These are phyloP conservation scores for Trididemnum nubilum DNA, from an alignment of 23 tunicate genomes.

Conservation along the genomic window DNA sequence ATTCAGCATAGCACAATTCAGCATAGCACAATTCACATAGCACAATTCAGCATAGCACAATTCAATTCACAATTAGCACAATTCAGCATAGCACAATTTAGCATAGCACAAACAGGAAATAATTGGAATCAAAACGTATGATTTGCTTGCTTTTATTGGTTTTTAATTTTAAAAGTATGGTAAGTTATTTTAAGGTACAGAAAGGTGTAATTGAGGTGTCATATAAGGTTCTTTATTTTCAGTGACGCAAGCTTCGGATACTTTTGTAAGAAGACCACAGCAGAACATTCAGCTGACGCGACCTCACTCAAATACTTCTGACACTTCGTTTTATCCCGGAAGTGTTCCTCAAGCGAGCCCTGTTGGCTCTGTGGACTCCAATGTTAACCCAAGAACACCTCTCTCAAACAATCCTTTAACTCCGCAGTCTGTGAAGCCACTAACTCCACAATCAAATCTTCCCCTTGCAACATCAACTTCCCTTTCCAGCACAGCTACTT, in stretches of 20 bases:
- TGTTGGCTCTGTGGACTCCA: conserved; percentile 54
- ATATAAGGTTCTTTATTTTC: no score
- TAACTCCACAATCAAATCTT: conserved; percentile 33
- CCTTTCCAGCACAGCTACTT: conserved; percentile 5
- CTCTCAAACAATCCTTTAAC: conserved; percentile 63
- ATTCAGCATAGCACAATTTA: no score
- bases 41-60: no score
- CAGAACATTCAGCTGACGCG: conserved; percentile 21
- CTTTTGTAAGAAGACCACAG: conserved; percentile 22
- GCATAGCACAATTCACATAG: no score
- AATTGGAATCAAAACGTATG: no score
- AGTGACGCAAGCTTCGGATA: conserved; percentile 30
- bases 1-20: no score
- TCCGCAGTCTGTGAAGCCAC: conserved; percentile 44
- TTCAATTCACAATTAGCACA: no score
- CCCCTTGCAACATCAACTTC: conserved; percentile 5
- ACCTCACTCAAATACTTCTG: conserved; percentile 61
- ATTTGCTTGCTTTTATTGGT: no score
- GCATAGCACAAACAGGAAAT: no score
- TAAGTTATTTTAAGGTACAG: no score
- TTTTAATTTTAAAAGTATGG: no score
- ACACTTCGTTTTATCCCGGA: conserved; percentile 41
- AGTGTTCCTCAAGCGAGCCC: conserved; percentile 80
- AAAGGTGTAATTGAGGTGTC: no score
- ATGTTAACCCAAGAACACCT: conserved; percentile 59